A percentile compares a stretch with the other conserved stretches of the same genome.
phyloP scores from a whole-genome alignment of 2,797 vertebrate genomes.

The Molossus molossus region DNA sequence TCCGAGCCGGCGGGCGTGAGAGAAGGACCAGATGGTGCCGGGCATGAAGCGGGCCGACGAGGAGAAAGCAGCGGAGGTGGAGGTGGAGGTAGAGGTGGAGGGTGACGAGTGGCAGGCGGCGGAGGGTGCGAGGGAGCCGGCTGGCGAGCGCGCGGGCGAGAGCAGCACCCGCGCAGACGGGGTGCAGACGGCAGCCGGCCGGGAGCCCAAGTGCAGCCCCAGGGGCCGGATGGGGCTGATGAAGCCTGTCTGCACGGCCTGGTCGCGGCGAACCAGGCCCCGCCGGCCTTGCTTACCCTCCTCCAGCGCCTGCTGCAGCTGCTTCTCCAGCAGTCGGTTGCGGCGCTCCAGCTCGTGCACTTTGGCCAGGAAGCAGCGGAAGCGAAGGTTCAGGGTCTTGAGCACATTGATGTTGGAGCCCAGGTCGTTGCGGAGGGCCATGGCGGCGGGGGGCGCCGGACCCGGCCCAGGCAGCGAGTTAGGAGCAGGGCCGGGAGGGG shows the following conservation, averaged over 20 bases:
- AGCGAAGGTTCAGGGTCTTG: constrained; percentile 97
- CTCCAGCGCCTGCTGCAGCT: constrained; percentile 96
- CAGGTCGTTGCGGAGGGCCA: constrained; percentile 97
- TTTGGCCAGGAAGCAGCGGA: constrained; percentile 98
- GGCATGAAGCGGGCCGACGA: constrained; percentile 93
- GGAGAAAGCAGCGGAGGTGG: constrained; percentile 83
- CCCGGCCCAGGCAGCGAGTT: constrained; percentile 88
- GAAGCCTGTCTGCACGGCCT: constrained; percentile 95
- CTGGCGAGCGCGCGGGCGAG: constrained; percentile 78
- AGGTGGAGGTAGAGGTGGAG: constrained; percentile 70
- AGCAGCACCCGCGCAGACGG: constrained; percentile 91
- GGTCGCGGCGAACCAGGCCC: constrained; percentile 89
- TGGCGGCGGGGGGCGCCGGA: constrained; percentile 91
- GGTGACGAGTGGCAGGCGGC: constrained; percentile 79
- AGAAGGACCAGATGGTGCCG: constrained; percentile 97
- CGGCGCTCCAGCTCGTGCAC: constrained; percentile 97
- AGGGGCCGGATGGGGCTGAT: constrained; percentile 76
- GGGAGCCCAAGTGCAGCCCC: constrained; percentile 76
- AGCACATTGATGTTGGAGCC: constrained; percentile 98
- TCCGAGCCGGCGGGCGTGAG: constrained; percentile 93
- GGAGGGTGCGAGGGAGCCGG: constrained; percentile 53
- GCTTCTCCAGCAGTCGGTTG: constrained; percentile 97
- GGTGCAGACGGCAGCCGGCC: constrained; percentile 87
- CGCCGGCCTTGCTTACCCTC: constrained; percentile 89
- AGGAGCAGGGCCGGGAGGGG: constrained; percentile 82